A percentile compares a stretch with the other conserved stretches of the same genome.
Evolutionary conservation across 2,888 invertebrate genomes (phyloP).

Genomic region (Metopia argyrocephala): DNA sequence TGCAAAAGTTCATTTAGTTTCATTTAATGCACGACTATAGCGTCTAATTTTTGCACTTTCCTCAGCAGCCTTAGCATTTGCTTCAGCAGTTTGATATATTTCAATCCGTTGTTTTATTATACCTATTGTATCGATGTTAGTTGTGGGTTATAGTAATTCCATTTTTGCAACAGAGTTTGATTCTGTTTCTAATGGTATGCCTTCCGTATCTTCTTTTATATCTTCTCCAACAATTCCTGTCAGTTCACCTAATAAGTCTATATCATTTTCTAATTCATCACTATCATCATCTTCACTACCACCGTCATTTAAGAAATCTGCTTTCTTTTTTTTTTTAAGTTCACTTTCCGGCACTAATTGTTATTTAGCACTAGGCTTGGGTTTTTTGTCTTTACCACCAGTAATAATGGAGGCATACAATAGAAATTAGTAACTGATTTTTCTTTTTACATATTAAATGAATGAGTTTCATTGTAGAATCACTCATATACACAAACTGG

Average conservation of each 20-base stretch:
- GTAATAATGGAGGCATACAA: constrained; percentile 86
- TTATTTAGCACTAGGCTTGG: constrained; percentile 74
- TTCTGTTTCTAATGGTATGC: constrained; percentile 68
- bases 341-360: constrained; percentile 80
- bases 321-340: constrained; percentile 87
- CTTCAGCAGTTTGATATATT: constrained; percentile 88
- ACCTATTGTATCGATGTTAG: constrained; percentile 72
- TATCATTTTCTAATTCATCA: constrained; percentile 87
- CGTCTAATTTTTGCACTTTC: constrained; percentile 88
- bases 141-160: constrained; percentile 74
- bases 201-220: constrained; percentile 66
- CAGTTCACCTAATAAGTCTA: constrained; percentile 88
- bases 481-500: neutral
- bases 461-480: neutral
- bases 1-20: constrained; percentile 87
- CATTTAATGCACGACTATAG: constrained; percentile 86
- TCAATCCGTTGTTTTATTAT: constrained; percentile 86
- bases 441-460: too few relatives aligned
- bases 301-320: constrained; percentile 87
- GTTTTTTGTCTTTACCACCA: constrained; percentile 76
- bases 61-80: constrained; percentile 85
- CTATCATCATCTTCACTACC: constrained; percentile 87
- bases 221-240: constrained; percentile 82
- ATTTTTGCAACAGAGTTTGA: constrained; percentile 61
- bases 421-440: too few relatives aligned